A percentile compares a stretch with the other conserved stretches of the same genome.
Evolutionary conservation across 2,113 vertebrate genomes (phyloP).

Genomic region (Xiphophorus couchianus): DNA sequence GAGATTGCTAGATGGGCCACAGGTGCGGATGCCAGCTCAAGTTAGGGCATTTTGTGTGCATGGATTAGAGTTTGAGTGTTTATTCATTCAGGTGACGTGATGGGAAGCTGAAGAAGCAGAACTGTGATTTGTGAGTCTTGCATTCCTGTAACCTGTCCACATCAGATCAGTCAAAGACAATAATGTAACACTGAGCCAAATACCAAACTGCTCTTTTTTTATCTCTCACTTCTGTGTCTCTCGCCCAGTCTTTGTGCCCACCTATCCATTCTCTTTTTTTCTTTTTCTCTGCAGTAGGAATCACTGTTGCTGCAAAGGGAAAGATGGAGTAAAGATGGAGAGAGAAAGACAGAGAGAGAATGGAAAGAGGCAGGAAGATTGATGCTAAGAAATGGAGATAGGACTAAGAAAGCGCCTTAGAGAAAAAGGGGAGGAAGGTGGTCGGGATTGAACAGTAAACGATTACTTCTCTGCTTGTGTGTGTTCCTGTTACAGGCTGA

Average conservation of each 20-base stretch:
- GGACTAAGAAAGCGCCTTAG: constrained; percentile 42
- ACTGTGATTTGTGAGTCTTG: constrained; percentile 76
- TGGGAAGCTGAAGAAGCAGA: constrained; percentile 57
- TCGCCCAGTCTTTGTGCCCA: constrained; percentile 28
- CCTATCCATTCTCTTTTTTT: constrained; percentile 51
- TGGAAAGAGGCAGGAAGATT: constrained; percentile 57
- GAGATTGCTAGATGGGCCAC: constrained; percentile 43
- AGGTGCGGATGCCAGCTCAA: constrained; percentile 57
- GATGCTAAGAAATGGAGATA: constrained; percentile 58
- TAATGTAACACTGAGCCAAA: constrained; percentile 77
- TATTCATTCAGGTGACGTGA: constrained; percentile 38
- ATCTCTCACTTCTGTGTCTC: constrained; percentile 54
- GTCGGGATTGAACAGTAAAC: constrained; percentile 53
- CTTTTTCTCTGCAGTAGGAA: constrained; percentile 73
- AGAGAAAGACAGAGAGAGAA: constrained; percentile 26
- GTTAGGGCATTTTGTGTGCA: constrained; percentile 3
- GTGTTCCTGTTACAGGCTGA: constrained; percentile 68
- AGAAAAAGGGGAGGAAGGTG: constrained; percentile 55
- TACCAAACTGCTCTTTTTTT: constrained; percentile 68
- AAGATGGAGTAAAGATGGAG: constrained; percentile 59
- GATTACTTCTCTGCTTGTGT: constrained; percentile 56
- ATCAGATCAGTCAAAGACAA: constrained; percentile 80
- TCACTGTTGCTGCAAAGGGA: constrained; percentile 74
- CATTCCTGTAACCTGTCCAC: constrained; percentile 81
- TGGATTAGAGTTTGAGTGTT: constrained; percentile 30